A percentile compares a stretch with the other conserved stretches of the same genome.
phyloP scores from a whole-genome alignment of 2,888 invertebrate genomes.

The Ichneumoninae sp. region DNA sequence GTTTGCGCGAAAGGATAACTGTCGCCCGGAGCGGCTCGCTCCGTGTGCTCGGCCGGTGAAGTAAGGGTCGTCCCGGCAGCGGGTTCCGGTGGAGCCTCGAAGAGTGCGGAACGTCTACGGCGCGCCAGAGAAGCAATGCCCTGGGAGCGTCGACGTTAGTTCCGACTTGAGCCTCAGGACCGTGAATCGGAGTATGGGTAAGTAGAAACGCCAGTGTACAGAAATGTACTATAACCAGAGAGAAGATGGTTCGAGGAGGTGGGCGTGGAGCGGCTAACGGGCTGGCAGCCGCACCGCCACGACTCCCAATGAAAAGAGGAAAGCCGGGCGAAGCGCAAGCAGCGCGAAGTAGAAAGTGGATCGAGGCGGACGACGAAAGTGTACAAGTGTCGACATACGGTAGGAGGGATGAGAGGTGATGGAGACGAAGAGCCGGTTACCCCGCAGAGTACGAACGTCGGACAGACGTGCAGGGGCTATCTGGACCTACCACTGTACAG shows the following conservation, averaged over 20 bases:
- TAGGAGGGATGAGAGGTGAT: slow-evolving; percentile 6
- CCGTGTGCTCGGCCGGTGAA: slow-evolving; percentile 17
- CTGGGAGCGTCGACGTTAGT: slow-evolving; percentile 31
- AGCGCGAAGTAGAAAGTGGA: slow-evolving; percentile 32
- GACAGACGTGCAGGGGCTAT: slow-evolving; percentile 7
- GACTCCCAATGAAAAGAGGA: slow-evolving; percentile 13
- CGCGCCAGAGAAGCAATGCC: slow-evolving; percentile 31
- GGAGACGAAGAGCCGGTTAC: slow-evolving; percentile 5
- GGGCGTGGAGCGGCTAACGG: slow-evolving; percentile 39
- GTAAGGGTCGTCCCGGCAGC: slow-evolving; percentile 42
- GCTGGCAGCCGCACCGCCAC: slow-evolving; percentile 13
- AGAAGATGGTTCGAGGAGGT: slow-evolving; percentile 39
- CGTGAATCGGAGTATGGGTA: slow-evolving; percentile 31
- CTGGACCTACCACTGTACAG: slow-evolving; percentile 26
- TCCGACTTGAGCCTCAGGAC: slow-evolving; percentile 32
- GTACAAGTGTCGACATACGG: slow-evolving; percentile 45
- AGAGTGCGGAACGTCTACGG: slow-evolving; percentile 24
- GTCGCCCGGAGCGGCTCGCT: slow-evolving; percentile 15
- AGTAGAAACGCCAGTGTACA: slow-evolving; percentile 45
- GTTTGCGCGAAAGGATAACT: slow-evolving; percentile 44
- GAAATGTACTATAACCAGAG: background rate
- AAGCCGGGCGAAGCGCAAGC: slow-evolving; percentile 26
- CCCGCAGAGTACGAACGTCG: slow-evolving; percentile 16
- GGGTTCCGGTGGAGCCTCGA: slow-evolving; percentile 9
- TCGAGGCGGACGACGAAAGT: slow-evolving; percentile 34